phyloP scores from a whole-genome alignment of 2,888 invertebrate species.

The Shargacucullia verbasci region DNA sequence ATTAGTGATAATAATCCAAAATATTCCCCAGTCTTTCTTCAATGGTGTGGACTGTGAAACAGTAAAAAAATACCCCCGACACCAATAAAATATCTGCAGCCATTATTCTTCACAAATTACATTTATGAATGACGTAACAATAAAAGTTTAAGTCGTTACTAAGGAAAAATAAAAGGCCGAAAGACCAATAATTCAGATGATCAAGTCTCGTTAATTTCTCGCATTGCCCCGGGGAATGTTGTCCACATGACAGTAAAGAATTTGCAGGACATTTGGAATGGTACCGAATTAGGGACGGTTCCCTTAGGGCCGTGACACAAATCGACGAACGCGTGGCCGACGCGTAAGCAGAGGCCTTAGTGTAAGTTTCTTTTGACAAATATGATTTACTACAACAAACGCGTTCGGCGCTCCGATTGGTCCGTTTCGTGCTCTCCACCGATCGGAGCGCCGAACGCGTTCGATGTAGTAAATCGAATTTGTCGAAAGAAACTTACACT shows the following conservation, averaged over 20 bases:
- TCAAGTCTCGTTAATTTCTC: constrained; percentile 25
- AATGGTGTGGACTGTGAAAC: background rate
- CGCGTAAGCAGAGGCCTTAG: no score
- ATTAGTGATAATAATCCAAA: no score
- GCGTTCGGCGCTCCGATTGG: no score
- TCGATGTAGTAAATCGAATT: no score
- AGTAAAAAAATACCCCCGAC: constrained; percentile 18
- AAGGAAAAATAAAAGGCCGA: constrained; percentile 9
- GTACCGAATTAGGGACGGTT: constrained; percentile 5
- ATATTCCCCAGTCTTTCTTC: background rate
- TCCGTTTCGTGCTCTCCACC: no score
- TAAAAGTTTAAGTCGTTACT: constrained; percentile 42
- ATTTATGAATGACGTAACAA: constrained; percentile 42
- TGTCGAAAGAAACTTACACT: no score
- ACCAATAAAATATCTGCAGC: constrained; percentile 32
- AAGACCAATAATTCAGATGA: constrained; percentile 41
- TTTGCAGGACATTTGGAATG: constrained; percentile 4
- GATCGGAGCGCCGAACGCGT: no score
- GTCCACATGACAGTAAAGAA: constrained; percentile 22
- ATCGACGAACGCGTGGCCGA: no score
- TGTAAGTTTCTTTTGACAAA: no score
- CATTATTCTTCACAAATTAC: constrained; percentile 37
- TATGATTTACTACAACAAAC: no score
- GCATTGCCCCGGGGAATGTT: constrained; percentile 9
- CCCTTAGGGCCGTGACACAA: background rate